phyloP scores from a whole-genome alignment of 2,797 vertebrate genomes.

The Falco concolor region DNA sequence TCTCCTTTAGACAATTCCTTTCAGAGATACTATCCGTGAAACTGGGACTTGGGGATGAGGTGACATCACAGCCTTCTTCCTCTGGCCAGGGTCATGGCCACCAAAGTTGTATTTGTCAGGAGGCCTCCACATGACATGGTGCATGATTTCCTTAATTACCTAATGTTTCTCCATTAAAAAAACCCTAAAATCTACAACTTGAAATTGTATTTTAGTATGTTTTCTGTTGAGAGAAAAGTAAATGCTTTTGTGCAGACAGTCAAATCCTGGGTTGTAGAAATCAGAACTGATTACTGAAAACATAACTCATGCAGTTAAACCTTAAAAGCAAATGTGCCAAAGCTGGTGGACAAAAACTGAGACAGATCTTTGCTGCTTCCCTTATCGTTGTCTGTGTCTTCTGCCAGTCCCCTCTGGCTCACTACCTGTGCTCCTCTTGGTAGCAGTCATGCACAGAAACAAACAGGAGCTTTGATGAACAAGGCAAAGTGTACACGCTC shows the following conservation, averaged over 20 bases:
- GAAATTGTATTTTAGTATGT: background rate
- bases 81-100: slow-evolving; percentile 77
- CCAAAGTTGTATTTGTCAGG: slow-evolving; percentile 74
- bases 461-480: background rate
- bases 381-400: background rate
- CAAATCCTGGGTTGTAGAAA: background rate
- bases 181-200: background rate
- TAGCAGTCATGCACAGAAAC: background rate
- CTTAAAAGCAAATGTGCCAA: background rate
- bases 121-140: slow-evolving; percentile 63
- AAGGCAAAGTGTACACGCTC: background rate
- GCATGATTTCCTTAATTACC: slow-evolving; percentile 73
- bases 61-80: slow-evolving; percentile 77
- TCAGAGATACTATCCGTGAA: slow-evolving; percentile 88
- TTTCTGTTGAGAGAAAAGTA: background rate
- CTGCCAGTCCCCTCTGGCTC: background rate
- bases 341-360: background rate
- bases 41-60: slow-evolving; percentile 74
- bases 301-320: background rate
- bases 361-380: background rate
- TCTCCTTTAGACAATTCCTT: slow-evolving; percentile 89
- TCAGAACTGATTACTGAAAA: background rate
- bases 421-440: background rate
- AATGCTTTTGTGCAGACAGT: background rate
- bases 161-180: background rate